Percentiles rank a stretch among this genome's conserved stretches.
phyloP scores from a whole-genome alignment of 2,888 invertebrate species.

The Thymelicus lineola region DNA sequence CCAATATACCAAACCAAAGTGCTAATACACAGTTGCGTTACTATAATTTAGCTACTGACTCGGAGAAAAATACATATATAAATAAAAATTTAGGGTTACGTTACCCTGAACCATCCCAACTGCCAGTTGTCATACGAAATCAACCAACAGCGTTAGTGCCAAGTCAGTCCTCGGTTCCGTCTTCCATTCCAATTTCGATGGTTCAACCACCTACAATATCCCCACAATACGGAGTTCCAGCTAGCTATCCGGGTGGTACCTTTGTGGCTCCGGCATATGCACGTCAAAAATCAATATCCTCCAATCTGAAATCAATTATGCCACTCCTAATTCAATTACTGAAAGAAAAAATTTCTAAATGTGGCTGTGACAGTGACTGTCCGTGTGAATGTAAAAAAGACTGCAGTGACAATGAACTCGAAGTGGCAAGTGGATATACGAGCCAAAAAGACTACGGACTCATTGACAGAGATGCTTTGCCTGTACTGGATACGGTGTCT shows the following conservation, averaged over 20 bases:
- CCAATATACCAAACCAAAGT: constrained; percentile 42
- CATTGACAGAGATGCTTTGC: constrained; percentile 39
- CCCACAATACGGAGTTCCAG: constrained; percentile 36
- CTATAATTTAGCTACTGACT: constrained; percentile 43
- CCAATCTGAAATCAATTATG: constrained; percentile 62
- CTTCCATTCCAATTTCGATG: constrained; percentile 37
- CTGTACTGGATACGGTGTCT: constrained; percentile 41
- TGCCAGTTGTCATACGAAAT: neutral
- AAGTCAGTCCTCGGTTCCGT: constrained; percentile 44
- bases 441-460: constrained; percentile 55
- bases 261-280: constrained; percentile 33
- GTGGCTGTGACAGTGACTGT: constrained; percentile 49
- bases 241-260: constrained; percentile 37
- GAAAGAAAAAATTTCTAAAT: constrained; percentile 59
- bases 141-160: constrained; percentile 12
- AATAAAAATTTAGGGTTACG: constrained; percentile 11
- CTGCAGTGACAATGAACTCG: constrained; percentile 22
- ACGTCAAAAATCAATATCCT: constrained; percentile 52
- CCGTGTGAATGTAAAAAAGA: constrained; percentile 43
- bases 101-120: constrained; percentile 6
- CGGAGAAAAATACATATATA: constrained; percentile 10
- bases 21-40: constrained; percentile 31
- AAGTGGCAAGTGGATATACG: constrained; percentile 55
- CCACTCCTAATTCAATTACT: constrained; percentile 70
- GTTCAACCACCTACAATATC: constrained; percentile 39